These are phyloP conservation scores for Hemicordylus capensis DNA, from an alignment of 2,113 vertebrate genomes.

Conservation along the genomic window DNA sequence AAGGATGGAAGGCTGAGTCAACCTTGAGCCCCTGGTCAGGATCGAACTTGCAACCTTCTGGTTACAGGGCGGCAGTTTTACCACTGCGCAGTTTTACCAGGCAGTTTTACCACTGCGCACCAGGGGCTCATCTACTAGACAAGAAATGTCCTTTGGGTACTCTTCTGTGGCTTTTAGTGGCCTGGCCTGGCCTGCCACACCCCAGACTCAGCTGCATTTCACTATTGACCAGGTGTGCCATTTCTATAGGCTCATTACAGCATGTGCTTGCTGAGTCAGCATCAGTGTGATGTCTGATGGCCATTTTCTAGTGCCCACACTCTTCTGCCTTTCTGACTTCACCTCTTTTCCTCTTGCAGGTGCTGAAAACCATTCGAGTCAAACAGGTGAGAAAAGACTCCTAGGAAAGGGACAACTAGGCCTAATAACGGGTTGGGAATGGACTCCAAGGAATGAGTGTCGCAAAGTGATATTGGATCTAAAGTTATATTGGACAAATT, in stretches of 20 bases:
- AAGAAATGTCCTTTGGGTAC: not conserved
- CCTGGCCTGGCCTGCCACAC: not conserved
- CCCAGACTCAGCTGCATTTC: not conserved
- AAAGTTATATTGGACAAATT: too few relatives aligned
- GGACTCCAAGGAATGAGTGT: too few relatives aligned
- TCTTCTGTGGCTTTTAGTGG: not conserved
- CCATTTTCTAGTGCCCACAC: not conserved
- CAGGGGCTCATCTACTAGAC: too few relatives aligned
- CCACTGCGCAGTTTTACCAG: too few relatives aligned
- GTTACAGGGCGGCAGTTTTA: too few relatives aligned
- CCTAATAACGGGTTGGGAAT: not conserved
- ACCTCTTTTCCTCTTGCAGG: not conserved
- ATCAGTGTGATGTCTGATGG: not conserved
- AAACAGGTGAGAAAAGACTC: constrained; percentile 11
- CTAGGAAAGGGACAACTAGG: not conserved
- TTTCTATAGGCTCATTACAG: not conserved
- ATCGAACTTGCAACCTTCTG: too few relatives aligned
- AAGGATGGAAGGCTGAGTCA: too few relatives aligned
- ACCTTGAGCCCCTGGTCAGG: too few relatives aligned
- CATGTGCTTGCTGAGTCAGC: not conserved
- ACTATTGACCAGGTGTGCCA: not conserved
- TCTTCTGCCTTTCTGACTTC: not conserved
- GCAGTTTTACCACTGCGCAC: too few relatives aligned
- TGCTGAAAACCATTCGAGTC: constrained; percentile 9
- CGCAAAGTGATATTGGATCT: too few relatives aligned